Evolutionary conservation across 1,140 invertebrate species (phyloP), one percentile per base, ranked within the genome.

Genomic region (Panagrolaimus sp.): DNA sequence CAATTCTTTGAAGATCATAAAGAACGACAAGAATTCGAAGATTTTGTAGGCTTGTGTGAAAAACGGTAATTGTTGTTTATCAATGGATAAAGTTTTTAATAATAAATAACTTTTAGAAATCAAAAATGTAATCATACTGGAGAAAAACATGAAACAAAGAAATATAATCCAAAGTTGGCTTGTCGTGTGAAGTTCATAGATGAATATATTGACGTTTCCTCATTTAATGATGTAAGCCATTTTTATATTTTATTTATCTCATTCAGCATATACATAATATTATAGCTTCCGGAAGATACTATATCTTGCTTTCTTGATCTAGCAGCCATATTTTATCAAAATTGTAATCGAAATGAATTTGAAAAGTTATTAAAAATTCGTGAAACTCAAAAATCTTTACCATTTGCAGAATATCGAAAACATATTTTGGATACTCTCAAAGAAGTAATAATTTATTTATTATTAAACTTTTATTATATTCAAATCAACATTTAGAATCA

Each of bases 361-460:
- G 51, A 57, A 11, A 57, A 57, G 13, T 57, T 20, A 25, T 20
- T 13, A 27, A 57, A 13, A 8, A 57, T 57, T 25, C 51, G 51
- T 9, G 51, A 5, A 57, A 57, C 51, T 20, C 83, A 95, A 11
- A 89, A 88, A 70, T 93, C 94, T 83, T 83, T 97, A 5, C 85
- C 90, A 48, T 84, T 89, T 74, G 85, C 88, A 47, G 92, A 96
- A 84, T 86, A 84, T 53, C 89, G 90, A 80, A 85, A 97, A 48
- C 93, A 93, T n/a, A 93, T 97, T 66, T 88, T 88, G 67, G 87
- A 89, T 74, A 89, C 89, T 80, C 89, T 86, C 85, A 83, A 89
- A 68, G 87, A 90, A 84, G 91, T 96, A 69, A 80, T 91, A 38
- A 80, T 88, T 44, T 86, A 88, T 27, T 85, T 0, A 86, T 87